phyloP scores from a whole-genome alignment of 2,113 vertebrate genomes.

The Balaenoptera acutorostrata region DNA sequence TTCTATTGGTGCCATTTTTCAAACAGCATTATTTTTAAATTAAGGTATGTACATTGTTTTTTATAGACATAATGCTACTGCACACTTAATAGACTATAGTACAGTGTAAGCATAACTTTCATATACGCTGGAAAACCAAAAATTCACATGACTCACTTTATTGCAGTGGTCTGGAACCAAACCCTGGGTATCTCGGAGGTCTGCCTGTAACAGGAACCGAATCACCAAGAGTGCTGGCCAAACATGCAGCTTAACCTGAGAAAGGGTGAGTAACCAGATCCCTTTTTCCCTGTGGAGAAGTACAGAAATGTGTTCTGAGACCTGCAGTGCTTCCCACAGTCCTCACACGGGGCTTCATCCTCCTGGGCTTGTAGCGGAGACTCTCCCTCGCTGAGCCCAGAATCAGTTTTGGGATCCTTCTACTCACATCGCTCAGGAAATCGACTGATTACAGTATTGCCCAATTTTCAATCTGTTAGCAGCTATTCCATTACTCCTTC shows the following conservation, averaged over 20 bases:
- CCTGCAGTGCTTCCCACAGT: not conserved
- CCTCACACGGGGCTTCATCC: accelerated
- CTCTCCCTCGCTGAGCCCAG: not conserved
- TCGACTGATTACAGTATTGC: not conserved
- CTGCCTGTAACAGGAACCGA: not conserved
- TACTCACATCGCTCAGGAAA: not conserved
- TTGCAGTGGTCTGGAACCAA: not conserved
- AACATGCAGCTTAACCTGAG: not conserved
- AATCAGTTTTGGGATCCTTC: not conserved
- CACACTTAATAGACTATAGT: not conserved
- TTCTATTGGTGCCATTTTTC: not conserved
- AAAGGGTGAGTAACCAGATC: not conserved
- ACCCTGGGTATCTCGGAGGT: not conserved
- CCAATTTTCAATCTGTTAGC: not conserved
- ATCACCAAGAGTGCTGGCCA: not conserved
- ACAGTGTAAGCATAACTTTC: not conserved
- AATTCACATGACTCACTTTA: not conserved
- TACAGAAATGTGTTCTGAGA: not conserved
- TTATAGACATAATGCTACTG: not conserved
- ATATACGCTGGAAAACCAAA: not conserved
- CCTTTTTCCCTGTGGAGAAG: not conserved
- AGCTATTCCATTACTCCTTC: not conserved
- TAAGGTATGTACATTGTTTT: not conserved
- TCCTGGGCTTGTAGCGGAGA: not conserved
- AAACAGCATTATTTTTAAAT: not conserved